Conservation (phyloP, 2,797 vertebrate genomes). For the Sciurus carolinensis region DNA sequence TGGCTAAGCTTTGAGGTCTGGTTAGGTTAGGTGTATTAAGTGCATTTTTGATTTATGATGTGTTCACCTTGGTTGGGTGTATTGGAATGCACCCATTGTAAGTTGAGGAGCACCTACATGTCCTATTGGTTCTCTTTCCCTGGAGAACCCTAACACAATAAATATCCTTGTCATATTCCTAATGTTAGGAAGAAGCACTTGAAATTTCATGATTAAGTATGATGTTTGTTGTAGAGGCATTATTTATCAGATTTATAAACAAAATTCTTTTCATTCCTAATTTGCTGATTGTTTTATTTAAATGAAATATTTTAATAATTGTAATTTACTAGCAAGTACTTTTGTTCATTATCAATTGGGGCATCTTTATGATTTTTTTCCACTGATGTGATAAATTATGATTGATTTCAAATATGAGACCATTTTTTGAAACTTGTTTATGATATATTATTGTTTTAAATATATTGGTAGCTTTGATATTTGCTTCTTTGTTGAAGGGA, state of each 20-base stretch:
- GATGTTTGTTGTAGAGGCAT: background rate
- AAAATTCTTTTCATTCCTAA: background rate
- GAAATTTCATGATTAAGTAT: background rate
- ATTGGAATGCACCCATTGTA: no score
- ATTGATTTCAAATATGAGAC: slow-evolving; percentile 8
- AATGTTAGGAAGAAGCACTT: background rate
- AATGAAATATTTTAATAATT: background rate
- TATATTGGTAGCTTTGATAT: background rate
- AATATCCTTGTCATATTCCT: background rate
- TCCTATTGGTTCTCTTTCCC: background rate
- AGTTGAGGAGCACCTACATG: background rate
- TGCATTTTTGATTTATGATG: background rate
- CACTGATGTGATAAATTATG: background rate
- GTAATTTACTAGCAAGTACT: background rate
- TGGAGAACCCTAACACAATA: background rate
- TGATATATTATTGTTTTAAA: background rate
- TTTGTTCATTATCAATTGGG: background rate
- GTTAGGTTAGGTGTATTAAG: background rate
- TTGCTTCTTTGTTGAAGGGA: background rate
- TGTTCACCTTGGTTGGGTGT: background rate
- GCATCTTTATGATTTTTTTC: background rate
- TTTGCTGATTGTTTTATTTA: background rate
- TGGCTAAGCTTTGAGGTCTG: background rate
- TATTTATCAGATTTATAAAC: background rate
- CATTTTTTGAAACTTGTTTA: background rate